Evolutionary conservation across 2,113 vertebrate species (phyloP), one percentile per base, ranked within the genome.

Genomic region (Neotoma lepida): DNA sequence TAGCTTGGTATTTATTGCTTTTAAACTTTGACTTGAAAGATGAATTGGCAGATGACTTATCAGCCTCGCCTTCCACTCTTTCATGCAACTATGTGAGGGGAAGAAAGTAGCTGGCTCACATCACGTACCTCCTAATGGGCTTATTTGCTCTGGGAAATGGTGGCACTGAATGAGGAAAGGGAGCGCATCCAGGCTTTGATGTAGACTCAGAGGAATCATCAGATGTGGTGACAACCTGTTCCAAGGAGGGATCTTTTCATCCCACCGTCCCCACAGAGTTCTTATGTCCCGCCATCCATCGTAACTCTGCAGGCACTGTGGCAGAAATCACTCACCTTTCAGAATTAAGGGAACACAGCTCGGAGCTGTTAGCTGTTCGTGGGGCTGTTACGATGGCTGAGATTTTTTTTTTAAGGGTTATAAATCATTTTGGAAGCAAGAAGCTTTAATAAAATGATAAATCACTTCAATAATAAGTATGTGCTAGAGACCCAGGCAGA

Each of bases 371-470:
- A 51, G 58, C 9, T 78, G 24, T 70, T 91, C 9, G 0, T 1
- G 10, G 76, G 56, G 70, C 49, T 68, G 51, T 68, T 41, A 30
- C 0, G 46, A 94, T 71, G 70, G 76, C 6, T 49, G 58, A 49
- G 46, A 6, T 30, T 73, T 63, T 92, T 63, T 91, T 82, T 61
- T 56, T 58, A 88, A 92, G 77, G 61, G 39, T 86, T 87, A 0
- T 41, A 71, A 76, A 71, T 78, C 87, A 91, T 89, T 93, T 86
- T 82, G 26, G 70, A 96, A 94, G 76, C 85, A 77, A 73, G 86
- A 92, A 66, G 93, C 66, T 95, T 95, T 94, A 51, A 82, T 82
- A 77, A 93, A 91, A 89, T 63, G 58, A 7, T 56, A 92, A 92
- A 87, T 89, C 35, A 89, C 86, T 91, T 88, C 58, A 84, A 68